Evolutionary conservation across 2,113 vertebrate species (phyloP).

Genomic region (Phyllopteryx taeniolatus): DNA sequence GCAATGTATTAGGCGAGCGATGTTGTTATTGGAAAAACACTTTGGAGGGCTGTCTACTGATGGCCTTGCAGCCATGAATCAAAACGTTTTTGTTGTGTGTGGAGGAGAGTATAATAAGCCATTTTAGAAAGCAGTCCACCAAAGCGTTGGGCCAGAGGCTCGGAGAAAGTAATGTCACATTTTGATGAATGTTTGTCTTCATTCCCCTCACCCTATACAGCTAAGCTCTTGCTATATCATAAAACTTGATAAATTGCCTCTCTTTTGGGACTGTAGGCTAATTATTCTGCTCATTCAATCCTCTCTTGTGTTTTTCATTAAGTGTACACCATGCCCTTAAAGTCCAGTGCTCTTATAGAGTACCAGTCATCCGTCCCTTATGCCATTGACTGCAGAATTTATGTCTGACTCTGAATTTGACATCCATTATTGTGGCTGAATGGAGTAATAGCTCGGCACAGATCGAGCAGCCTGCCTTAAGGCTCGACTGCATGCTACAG

Average conservation of each 20-base stretch:
- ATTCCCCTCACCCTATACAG: slow-evolving; percentile 33
- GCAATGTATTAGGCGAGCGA: slow-evolving; percentile 52
- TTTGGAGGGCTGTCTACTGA: slow-evolving; percentile 52
- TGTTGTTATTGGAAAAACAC: slow-evolving; percentile 56
- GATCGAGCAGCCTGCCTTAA: slow-evolving; percentile 17
- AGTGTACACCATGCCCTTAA: slow-evolving; percentile 40
- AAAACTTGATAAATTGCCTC: slow-evolving; percentile 62
- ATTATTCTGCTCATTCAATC: slow-evolving; percentile 53
- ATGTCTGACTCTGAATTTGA: slow-evolving; percentile 37
- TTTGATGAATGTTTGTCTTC: slow-evolving; percentile 71
- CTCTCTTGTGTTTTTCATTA: slow-evolving; percentile 21
- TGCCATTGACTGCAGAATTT: slow-evolving; percentile 13
- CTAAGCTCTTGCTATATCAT: slow-evolving; percentile 51
- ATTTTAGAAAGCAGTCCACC: slow-evolving; percentile 48
- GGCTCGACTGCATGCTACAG: slow-evolving; percentile 10
- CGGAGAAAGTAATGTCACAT: slow-evolving; percentile 46
- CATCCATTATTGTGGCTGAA: slow-evolving; percentile 38
- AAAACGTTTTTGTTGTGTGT: slow-evolving; percentile 46
- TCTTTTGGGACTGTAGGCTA: slow-evolving; percentile 49
- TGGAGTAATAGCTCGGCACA: slow-evolving; percentile 45
- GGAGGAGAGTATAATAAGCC: slow-evolving; percentile 45
- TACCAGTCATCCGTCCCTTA: slow-evolving; percentile 23
- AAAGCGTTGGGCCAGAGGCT: slow-evolving; percentile 39
- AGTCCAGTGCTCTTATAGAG: slow-evolving; percentile 16
- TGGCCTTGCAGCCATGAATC: slow-evolving; percentile 58